These are phyloP conservation scores for Alaudala cheleensis DNA, from an alignment of 2,113 vertebrate species.

Conservation along the genomic window DNA sequence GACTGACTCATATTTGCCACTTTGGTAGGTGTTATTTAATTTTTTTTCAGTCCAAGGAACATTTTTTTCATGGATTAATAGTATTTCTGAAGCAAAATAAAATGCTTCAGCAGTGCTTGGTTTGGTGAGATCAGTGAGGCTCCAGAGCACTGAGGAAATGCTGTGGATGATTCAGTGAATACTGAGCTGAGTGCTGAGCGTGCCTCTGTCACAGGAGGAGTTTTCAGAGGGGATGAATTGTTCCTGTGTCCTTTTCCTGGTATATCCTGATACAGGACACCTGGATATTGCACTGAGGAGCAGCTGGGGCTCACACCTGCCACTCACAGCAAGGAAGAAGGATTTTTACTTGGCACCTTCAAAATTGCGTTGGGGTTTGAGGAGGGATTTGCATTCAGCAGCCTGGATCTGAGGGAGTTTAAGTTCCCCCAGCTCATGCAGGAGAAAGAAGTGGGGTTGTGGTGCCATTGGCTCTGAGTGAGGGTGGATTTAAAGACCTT, in stretches of 20 bases:
- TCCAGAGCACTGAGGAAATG: neutral
- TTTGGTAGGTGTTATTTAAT: neutral
- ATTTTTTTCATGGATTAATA: neutral
- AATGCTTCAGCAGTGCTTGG: neutral
- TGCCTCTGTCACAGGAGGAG: neutral
- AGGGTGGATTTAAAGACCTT: neutral
- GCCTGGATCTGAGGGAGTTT: neutral
- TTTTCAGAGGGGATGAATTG: neutral
- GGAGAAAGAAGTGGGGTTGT: rapidly evolving
- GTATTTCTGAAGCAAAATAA: neutral
- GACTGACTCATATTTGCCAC: neutral
- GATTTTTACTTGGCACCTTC: neutral
- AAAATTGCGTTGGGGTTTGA: rapidly evolving
- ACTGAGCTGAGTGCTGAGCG: neutral
- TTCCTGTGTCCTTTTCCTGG: neutral
- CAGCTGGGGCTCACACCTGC: rapidly evolving
- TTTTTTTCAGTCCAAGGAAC: neutral
- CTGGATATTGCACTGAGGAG: neutral
- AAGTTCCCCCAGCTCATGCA: neutral
- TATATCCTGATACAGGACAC: neutral
- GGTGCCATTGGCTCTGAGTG: rapidly evolving
- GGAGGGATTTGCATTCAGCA: neutral
- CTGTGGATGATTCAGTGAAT: neutral
- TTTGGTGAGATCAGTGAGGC: neutral
- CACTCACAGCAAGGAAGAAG: rapidly evolving